Percentiles rank a stretch among this genome's conserved stretches.
phyloP scores from a whole-genome alignment of 2,797 vertebrate species.

The Champsocephalus esox region DNA sequence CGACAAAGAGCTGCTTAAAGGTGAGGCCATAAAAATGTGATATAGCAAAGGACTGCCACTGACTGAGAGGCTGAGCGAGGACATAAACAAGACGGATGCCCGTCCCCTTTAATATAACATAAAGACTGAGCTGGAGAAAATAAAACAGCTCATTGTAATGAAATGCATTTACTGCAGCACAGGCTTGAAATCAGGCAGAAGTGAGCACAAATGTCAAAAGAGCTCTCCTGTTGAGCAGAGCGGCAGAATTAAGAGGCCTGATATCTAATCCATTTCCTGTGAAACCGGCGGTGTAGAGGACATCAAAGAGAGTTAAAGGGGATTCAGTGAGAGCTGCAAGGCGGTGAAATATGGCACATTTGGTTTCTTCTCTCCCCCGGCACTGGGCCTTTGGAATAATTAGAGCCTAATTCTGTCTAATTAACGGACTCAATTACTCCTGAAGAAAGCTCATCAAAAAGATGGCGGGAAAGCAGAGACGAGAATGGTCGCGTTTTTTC shows the following conservation, averaged over 20 bases:
- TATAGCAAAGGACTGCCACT: constrained; percentile 82
- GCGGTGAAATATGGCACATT: constrained; percentile 83
- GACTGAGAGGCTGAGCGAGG: constrained; percentile 76
- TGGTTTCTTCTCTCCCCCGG: constrained; percentile 77
- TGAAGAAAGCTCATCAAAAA: constrained; percentile 88
- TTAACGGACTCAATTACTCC: constrained; percentile 89
- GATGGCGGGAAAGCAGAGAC: constrained; percentile 83
- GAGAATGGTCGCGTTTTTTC: constrained; percentile 81
- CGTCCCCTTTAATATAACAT: constrained; percentile 83
- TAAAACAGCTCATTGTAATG: constrained; percentile 85
- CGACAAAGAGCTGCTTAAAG: constrained; percentile 79
- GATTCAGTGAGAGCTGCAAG: constrained; percentile 73
- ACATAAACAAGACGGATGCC: constrained; percentile 85
- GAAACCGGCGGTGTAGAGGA: constrained; percentile 78
- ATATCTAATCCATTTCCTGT: constrained; percentile 85
- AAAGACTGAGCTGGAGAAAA: constrained; percentile 80
- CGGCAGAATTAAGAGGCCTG: constrained; percentile 77
- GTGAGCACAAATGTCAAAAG: constrained; percentile 80
- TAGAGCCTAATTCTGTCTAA: constrained; percentile 89
- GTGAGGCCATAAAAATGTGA: constrained; percentile 81
- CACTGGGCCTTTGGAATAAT: constrained; percentile 87
- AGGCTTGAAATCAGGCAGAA: constrained; percentile 79
- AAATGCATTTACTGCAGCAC: constrained; percentile 82
- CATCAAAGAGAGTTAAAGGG: constrained; percentile 84
- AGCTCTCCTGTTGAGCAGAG: constrained; percentile 80